A percentile compares a stretch with the other conserved stretches of the same genome.
These are phyloP conservation scores for Molanna angustata DNA, from an alignment of 2,888 invertebrate species.

Conservation along the genomic window DNA sequence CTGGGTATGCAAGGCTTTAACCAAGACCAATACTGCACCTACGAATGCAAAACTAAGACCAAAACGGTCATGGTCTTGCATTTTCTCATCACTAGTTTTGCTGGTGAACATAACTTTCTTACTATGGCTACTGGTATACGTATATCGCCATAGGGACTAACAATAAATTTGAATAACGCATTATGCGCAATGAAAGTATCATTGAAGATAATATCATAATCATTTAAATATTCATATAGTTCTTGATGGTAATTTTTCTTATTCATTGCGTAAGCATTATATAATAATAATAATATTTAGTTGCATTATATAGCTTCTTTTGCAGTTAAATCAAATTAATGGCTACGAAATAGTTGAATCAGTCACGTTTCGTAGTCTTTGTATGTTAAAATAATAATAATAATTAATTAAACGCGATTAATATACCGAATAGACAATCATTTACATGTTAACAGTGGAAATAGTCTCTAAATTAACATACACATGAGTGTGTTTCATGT, in stretches of 20 bases:
- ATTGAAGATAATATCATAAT: slow-evolving; percentile 8
- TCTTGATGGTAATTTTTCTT: slow-evolving; percentile 7
- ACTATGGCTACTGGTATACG: too few species aligned
- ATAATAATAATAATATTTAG: slow-evolving; percentile 2
- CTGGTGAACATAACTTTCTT: too few species aligned
- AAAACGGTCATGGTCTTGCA: too few species aligned
- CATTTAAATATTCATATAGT: slow-evolving; percentile 11
- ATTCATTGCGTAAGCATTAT: slow-evolving; percentile 4
- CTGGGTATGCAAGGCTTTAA: too few species aligned
- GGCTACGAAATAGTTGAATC: not conserved
- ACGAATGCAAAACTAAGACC: too few species aligned
- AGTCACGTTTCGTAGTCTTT: not conserved
- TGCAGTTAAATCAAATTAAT: not conserved
- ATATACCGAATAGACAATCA: not conserved
- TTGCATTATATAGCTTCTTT: not conserved
- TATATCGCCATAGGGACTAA: slow-evolving; percentile 5
- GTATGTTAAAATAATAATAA: not conserved
- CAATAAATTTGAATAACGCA: slow-evolving; percentile 1
- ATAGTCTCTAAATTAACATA: not conserved
- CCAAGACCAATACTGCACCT: too few species aligned
- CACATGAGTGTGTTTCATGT: not conserved
- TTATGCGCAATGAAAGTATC: slow-evolving; percentile 6
- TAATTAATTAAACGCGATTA: not conserved
- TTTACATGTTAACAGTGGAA: not conserved
- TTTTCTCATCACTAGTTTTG: too few species aligned